Evolutionary conservation across 2,113 vertebrate genomes (phyloP).

Genomic region (Eptesicus fuscus): DNA sequence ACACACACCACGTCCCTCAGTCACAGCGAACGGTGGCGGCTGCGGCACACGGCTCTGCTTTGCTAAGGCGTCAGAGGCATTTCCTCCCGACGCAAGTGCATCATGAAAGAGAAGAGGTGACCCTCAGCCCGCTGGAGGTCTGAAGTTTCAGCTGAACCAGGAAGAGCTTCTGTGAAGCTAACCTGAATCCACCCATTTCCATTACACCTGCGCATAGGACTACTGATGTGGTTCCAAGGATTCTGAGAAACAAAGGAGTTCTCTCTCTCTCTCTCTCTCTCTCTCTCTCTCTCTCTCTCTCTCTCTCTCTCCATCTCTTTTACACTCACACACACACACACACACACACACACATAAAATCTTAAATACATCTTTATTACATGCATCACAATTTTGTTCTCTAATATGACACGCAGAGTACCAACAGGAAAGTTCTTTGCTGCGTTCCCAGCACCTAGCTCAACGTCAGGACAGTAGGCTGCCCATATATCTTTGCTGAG

Average conservation of each 20-base stretch:
- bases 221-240: not conserved
- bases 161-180: not conserved
- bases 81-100: not conserved
- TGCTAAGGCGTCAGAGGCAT: not conserved
- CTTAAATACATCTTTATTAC: not conserved
- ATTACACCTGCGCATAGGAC: too few species aligned
- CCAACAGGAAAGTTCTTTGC: not conserved
- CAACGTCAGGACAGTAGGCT: not conserved
- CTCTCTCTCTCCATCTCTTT: too few species aligned
- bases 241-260: not conserved
- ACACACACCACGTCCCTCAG: fast-evolving
- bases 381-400: not conserved
- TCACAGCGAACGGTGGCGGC: not conserved
- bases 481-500: not conserved
- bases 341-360: not conserved
- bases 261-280: fast-evolving
- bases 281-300: too few species aligned
- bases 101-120: not conserved
- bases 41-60: not conserved
- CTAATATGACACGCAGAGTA: not conserved
- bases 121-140: not conserved
- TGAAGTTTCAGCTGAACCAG: not conserved
- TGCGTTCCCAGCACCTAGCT: not conserved
- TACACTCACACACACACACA: not conserved
- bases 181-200: not conserved